These are phyloP conservation scores for Indri indri DNA, from an alignment of 2,113 vertebrate species.

Conservation along the genomic window DNA sequence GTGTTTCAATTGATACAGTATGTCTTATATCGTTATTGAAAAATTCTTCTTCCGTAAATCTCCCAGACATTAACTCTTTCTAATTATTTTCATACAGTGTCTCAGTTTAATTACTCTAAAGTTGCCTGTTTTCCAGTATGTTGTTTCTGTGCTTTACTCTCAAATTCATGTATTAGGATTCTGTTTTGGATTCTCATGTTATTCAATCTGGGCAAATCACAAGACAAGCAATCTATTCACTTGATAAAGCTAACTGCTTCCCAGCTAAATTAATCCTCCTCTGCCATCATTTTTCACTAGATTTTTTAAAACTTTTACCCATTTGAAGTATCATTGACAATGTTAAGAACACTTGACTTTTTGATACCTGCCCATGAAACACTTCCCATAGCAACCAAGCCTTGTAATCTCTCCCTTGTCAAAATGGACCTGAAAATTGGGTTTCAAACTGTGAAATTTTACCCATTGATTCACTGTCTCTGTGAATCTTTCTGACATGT, in stretches of 20 bases:
- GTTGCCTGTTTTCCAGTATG: neutral
- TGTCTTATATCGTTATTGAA: neutral
- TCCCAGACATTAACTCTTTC: neutral
- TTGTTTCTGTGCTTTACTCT: neutral
- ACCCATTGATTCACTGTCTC: neutral
- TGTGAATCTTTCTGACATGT: neutral
- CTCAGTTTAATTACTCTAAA: neutral
- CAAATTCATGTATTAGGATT: neutral
- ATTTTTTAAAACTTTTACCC: neutral
- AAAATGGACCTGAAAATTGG: neutral
- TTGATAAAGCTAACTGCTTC: neutral
- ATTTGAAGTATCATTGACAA: neutral
- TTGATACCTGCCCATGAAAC: neutral
- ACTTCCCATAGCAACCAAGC: neutral
- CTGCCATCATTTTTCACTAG: neutral
- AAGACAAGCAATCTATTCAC: neutral
- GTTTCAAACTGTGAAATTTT: neutral
- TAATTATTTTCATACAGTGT: neutral
- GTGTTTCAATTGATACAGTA: neutral
- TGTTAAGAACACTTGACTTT: neutral
- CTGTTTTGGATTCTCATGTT: neutral
- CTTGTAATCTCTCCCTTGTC: neutral
- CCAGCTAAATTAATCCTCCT: neutral
- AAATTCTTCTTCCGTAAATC: neutral
- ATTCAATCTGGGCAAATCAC: neutral